Conservation (phyloP, 2,888 invertebrate genomes). For the Eucera pruinosa region DNA sequence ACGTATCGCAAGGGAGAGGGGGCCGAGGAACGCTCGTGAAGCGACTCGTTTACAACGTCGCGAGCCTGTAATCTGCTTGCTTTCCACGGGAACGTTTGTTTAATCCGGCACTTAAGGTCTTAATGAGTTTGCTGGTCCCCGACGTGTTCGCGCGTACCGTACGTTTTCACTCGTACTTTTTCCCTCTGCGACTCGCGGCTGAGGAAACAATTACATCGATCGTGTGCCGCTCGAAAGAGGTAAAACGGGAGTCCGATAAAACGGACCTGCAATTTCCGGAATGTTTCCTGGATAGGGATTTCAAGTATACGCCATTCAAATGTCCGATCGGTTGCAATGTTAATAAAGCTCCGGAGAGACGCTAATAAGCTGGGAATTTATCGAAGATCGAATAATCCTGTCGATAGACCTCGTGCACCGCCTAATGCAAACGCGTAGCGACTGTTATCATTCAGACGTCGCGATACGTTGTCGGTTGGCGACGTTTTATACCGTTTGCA, state of each 20-base stretch:
- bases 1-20: conserved; percentile 1
- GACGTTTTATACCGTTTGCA: not conserved
- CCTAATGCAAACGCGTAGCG: too few species aligned
- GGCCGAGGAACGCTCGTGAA: not conserved
- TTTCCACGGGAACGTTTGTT: conserved; percentile 38
- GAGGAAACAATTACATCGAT: conserved; percentile 35
- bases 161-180: conserved; percentile 12
- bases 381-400: conserved; percentile 12
- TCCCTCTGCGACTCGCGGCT: not conserved
- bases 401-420: not conserved
- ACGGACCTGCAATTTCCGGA: conserved; percentile 15
- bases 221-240: not conserved
- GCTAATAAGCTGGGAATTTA: conserved; percentile 35
- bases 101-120: conserved; percentile 44
- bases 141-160: conserved; percentile 23
- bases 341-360: conserved; percentile 31
- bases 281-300: conserved; percentile 8
- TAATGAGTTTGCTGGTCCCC: conserved; percentile 41
- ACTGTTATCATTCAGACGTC: conserved; percentile 16
- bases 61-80: conserved; percentile 44
- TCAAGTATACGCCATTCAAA: conserved; percentile 13
- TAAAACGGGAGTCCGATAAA: not conserved
- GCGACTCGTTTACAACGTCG: conserved; percentile 28
- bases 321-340: conserved; percentile 11
- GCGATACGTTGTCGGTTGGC: conserved; percentile 2